Conservation (phyloP, 2,113 vertebrate genomes). For the Etia nguti region DNA sequence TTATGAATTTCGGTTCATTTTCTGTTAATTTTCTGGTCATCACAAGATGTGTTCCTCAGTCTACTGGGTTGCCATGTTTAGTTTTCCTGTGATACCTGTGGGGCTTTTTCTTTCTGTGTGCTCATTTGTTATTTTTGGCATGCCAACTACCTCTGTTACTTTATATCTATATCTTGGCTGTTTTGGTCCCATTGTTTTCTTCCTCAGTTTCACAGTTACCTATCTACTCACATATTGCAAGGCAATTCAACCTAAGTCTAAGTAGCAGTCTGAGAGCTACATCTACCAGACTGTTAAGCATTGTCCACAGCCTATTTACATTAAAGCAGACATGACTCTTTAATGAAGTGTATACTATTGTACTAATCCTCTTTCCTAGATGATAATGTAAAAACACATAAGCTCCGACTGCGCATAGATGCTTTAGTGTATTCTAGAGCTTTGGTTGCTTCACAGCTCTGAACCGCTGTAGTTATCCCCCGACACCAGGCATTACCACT, state of each 20-base stretch:
- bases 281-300: not conserved
- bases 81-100: not conserved
- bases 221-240: not conserved
- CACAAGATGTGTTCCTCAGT: not conserved
- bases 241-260: not conserved
- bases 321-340: not conserved
- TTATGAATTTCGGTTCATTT: not conserved
- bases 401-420: not conserved
- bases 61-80: not conserved
- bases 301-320: not conserved
- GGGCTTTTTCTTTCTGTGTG: not conserved
- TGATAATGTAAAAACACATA: not conserved
- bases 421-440: not conserved
- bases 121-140: not conserved
- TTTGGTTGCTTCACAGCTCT: not conserved
- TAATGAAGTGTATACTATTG: not conserved
- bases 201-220: not conserved
- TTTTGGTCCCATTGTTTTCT: not conserved
- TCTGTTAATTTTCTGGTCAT: not conserved
- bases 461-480: not conserved
- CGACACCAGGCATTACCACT: slow-evolving; percentile 17
- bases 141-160: not conserved
- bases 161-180: not conserved
- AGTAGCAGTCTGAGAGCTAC: not conserved
- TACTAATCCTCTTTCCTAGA: not conserved